A percentile compares a stretch with the other conserved stretches of the same genome.
Conservation (phyloP, 2,888 invertebrate species). For the Stegophylla sp. region DNA sequence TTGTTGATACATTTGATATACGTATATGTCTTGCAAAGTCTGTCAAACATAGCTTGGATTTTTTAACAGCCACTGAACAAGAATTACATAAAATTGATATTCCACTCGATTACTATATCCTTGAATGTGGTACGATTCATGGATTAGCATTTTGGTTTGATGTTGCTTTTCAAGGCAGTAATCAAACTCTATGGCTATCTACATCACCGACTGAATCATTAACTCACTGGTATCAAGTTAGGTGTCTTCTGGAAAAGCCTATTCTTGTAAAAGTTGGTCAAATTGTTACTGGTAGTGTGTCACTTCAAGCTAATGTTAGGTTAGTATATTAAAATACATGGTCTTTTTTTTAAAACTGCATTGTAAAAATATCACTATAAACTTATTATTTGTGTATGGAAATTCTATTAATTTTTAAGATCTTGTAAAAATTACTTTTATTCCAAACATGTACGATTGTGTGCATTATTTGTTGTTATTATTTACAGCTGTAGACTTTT, state of each 20-base stretch:
- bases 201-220: conserved; percentile 97
- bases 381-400: too few species aligned
- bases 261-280: conserved; percentile 95
- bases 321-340: conserved; percentile 63
- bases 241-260: conserved; percentile 92
- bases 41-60: conserved; percentile 91
- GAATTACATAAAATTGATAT: conserved; percentile 95
- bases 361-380: too few species aligned
- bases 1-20: conserved; percentile 98
- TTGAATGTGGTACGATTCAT: conserved; percentile 93
- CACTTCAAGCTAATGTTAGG: conserved; percentile 91
- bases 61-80: conserved; percentile 87
- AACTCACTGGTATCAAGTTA: conserved; percentile 99
- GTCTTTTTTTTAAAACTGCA: too few species aligned
- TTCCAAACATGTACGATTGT: too few species aligned
- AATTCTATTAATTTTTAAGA: too few species aligned
- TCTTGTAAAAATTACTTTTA: not conserved
- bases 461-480: too few species aligned
- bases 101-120: conserved; percentile 88
- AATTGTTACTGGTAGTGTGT: conserved; percentile 82
- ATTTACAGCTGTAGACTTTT: too few species aligned
- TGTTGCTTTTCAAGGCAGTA: conserved; percentile 91
- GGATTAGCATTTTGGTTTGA: conserved; percentile 99
- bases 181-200: conserved; percentile 92
- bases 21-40: conserved; percentile 96